Conservation (phyloP, 1,140 invertebrate species). For the Ladona fulva region DNA sequence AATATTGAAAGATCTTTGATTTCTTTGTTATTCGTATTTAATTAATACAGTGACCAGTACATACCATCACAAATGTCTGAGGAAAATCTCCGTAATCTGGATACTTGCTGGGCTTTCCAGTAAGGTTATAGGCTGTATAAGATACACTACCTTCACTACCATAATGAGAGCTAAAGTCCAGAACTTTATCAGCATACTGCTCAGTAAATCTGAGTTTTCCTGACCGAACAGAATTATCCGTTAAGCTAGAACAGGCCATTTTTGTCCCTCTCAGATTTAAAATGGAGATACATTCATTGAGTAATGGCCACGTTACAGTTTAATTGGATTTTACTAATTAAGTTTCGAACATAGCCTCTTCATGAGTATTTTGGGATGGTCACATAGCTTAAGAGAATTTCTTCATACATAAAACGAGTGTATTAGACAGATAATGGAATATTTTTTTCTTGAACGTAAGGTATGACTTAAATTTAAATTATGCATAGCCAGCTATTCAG, state of each 20-base stretch:
- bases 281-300: not conserved
- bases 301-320: not conserved
- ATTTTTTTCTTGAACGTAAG: no score
- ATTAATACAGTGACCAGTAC: slow-evolving; percentile 21
- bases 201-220: slow-evolving; percentile 35
- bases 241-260: not conserved
- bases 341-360: not conserved
- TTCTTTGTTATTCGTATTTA: slow-evolving; percentile 4
- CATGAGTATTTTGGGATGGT: no score
- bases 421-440: no score
- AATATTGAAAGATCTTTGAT: slow-evolving; percentile 24
- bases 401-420: no score
- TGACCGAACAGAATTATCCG: not conserved
- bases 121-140: slow-evolving; percentile 76
- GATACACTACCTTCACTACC: slow-evolving; percentile 78
- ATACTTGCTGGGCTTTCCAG: slow-evolving; percentile 71
- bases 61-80: slow-evolving; percentile 80
- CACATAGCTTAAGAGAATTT: no score
- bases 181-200: slow-evolving; percentile 58
- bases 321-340: not conserved
- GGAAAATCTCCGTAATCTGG: slow-evolving; percentile 84
- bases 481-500: no score
- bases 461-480: no score
- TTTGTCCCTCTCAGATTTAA: not conserved
- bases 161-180: slow-evolving; percentile 83